Conservation (phyloP, 2,797 vertebrate species). For the Labroides dimidiatus region DNA sequence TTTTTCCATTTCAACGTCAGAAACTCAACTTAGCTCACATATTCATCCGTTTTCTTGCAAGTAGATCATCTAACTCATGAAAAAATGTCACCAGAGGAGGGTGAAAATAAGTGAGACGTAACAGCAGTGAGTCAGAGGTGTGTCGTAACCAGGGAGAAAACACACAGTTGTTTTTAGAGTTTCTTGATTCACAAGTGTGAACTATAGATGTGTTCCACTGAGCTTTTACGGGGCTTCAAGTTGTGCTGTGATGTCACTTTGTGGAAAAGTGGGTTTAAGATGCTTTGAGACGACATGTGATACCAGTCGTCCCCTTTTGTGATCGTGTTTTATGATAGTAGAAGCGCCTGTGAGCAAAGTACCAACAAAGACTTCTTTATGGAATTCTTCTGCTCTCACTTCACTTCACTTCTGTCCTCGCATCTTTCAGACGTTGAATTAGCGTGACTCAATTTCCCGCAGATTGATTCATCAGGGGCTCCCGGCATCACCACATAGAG, state of each 20-base stretch:
- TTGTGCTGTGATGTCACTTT: too few relatives aligned
- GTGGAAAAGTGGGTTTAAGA: too few relatives aligned
- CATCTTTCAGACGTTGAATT: slow-evolving; percentile 33
- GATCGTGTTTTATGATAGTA: background rate
- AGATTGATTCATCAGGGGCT: slow-evolving; percentile 55
- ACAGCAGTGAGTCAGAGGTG: too few relatives aligned
- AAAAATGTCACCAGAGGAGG: background rate
- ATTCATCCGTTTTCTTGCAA: slow-evolving; percentile 8
- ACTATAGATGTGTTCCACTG: too few relatives aligned
- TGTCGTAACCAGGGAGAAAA: too few relatives aligned
- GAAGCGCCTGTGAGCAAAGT: slow-evolving; percentile 1
- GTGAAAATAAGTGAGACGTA: too few relatives aligned
- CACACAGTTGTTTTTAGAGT: too few relatives aligned
- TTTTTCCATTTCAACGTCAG: background rate
- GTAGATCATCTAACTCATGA: background rate
- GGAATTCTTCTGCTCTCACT: slow-evolving; percentile 11
- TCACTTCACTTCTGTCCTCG: slow-evolving; percentile 18
- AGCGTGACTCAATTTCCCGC: slow-evolving; percentile 52
- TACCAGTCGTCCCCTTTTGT: background rate
- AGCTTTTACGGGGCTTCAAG: too few relatives aligned
- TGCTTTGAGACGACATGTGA: background rate
- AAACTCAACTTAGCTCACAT: background rate
- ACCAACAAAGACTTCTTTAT: slow-evolving; percentile 20
- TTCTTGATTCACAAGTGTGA: too few relatives aligned
- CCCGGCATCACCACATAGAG: slow-evolving; percentile 48